Conservation (phyloP, 2,888 invertebrate genomes). For the Mycalesis mineus region DNA sequence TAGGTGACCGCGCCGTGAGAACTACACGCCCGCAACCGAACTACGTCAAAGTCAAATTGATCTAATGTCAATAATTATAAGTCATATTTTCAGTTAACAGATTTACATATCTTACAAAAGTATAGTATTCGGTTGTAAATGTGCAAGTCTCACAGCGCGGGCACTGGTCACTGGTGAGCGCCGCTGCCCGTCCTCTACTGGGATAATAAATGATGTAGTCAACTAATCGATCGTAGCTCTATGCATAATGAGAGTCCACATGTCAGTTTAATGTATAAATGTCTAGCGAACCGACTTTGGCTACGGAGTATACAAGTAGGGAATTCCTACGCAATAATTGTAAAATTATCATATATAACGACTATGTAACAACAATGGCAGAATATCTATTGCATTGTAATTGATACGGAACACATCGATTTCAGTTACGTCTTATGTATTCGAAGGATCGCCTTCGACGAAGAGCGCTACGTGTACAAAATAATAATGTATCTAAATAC, state of each 20-base stretch:
- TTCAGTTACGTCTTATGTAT: conserved; percentile 34
- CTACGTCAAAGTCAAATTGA: too few species aligned
- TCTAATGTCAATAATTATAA: too few species aligned
- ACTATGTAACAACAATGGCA: conserved; percentile 55
- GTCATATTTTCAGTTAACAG: too few species aligned
- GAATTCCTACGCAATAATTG: conserved; percentile 37
- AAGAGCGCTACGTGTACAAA: conserved; percentile 3
- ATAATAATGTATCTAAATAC: conserved; percentile 11
- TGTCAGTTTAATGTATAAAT: conserved; percentile 31
- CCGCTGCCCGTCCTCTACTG: not conserved
- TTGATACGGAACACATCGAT: conserved; percentile 63
- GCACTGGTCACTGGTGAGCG: not conserved
- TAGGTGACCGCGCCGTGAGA: too few species aligned
- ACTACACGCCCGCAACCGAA: too few species aligned
- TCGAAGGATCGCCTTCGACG: conserved; percentile 1
- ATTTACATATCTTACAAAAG: too few species aligned
- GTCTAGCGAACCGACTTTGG: conserved; percentile 38
- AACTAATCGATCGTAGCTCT: conserved; percentile 15
- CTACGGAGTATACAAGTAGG: conserved; percentile 35
- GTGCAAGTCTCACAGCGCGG: too few species aligned
- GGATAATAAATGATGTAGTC: conserved; percentile 15
- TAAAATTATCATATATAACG: conserved; percentile 34
- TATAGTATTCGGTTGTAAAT: too few species aligned
- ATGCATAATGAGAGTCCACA: conserved; percentile 27
- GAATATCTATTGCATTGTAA: conserved; percentile 62